phyloP scores from a whole-genome alignment of 2,888 invertebrate genomes.

The Epicampocera succincta region DNA sequence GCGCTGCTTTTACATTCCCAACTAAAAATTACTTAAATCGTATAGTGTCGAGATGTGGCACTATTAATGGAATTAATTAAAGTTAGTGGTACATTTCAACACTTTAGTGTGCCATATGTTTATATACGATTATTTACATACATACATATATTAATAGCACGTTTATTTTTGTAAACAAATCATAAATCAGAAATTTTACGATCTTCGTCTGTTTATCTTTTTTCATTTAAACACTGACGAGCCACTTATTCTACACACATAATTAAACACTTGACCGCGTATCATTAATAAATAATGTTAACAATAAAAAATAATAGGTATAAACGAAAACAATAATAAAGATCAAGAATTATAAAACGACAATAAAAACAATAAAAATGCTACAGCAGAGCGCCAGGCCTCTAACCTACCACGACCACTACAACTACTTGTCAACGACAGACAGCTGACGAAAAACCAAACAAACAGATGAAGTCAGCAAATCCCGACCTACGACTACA shows the following conservation, averaged over 20 bases:
- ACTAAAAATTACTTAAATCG: no score
- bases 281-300: constrained; percentile 57
- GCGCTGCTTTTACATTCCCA: no score
- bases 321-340: constrained; percentile 39
- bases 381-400: constrained; percentile 26
- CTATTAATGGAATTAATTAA: no score
- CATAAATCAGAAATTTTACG: constrained; percentile 45
- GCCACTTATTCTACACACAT: constrained; percentile 54
- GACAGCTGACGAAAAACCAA: constrained; percentile 63
- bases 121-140: no score
- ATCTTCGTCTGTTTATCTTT: constrained; percentile 5
- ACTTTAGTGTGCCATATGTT: no score
- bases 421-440: constrained; percentile 20
- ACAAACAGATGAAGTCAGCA: constrained; percentile 63
- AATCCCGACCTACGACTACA: constrained; percentile 70
- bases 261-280: constrained; percentile 68
- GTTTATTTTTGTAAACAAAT: constrained; percentile 52
- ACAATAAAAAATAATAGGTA: constrained; percentile 13
- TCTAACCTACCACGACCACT: constrained; percentile 25
- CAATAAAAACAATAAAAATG: constrained; percentile 25
- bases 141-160: constrained; percentile 5
- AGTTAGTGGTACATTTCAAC: no score
- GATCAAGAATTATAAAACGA: constrained; percentile 30
- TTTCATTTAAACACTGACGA: constrained; percentile 38
- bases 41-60: no score